Evolutionary conservation across 2,113 vertebrate genomes (phyloP).

Genomic region (Hyaena hyaena): DNA sequence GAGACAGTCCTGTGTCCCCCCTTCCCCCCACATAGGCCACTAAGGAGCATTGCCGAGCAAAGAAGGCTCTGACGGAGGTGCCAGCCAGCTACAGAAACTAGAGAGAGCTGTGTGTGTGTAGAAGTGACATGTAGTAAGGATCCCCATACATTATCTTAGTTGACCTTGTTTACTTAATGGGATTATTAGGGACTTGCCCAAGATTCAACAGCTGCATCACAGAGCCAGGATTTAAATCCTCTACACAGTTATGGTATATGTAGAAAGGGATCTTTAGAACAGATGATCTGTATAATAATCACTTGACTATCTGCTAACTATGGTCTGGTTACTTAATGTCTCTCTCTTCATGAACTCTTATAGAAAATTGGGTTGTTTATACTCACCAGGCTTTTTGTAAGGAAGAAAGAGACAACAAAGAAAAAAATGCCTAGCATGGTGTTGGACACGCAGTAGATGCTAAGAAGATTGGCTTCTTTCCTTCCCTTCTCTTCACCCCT

Average conservation of each 20-base stretch:
- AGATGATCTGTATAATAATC: neutral
- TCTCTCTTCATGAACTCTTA: neutral
- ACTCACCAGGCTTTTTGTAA: neutral
- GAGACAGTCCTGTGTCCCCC: neutral
- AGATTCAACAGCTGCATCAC: neutral
- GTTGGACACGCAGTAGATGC: neutral
- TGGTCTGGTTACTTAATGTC: neutral
- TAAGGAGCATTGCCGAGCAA: neutral
- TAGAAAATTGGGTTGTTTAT: neutral
- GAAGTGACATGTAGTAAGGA: neutral
- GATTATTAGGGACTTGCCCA: neutral
- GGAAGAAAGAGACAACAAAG: neutral
- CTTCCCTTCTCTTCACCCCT: neutral
- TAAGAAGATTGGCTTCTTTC: neutral
- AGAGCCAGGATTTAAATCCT: neutral
- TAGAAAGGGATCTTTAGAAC: neutral
- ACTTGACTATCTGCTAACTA: neutral
- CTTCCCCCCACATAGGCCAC: neutral
- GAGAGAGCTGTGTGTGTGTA: neutral
- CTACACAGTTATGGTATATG: no score
- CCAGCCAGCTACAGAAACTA: neutral
- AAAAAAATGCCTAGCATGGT: neutral
- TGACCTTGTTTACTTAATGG: neutral
- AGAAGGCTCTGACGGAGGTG: neutral
- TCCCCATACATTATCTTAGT: neutral